A percentile compares a stretch with the other conserved stretches of the same genome.
Evolutionary conservation across 2,797 vertebrate genomes (phyloP).

Genomic region (Melopsittacus undulatus): DNA sequence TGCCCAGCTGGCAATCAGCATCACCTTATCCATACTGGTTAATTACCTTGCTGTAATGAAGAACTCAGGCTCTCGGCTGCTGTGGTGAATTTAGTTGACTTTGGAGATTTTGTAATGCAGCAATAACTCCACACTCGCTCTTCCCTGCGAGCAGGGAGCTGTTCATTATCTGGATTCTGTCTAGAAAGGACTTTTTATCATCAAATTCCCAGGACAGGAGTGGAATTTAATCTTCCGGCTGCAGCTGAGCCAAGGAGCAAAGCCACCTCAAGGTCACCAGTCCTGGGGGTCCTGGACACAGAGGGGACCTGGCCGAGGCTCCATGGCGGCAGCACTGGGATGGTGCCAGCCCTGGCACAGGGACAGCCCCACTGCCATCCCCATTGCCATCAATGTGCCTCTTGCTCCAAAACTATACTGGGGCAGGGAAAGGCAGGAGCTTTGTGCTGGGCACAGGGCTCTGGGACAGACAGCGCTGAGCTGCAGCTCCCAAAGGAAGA

Average conservation of each 20-base stretch:
- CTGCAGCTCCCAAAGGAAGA: not conserved
- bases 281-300: not conserved
- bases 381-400: accelerated
- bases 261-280: slow-evolving; percentile 56
- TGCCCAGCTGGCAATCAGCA: slow-evolving; percentile 50
- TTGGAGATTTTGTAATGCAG: slow-evolving; percentile 65
- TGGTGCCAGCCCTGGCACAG: not conserved
- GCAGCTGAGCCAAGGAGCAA: slow-evolving; percentile 57
- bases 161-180: slow-evolving; percentile 65
- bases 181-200: slow-evolving; percentile 69
- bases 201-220: slow-evolving; percentile 62
- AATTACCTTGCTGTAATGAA: slow-evolving; percentile 27
- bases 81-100: slow-evolving; percentile 47
- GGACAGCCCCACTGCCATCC: not conserved
- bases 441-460: accelerated
- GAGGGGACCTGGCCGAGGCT: accelerated
- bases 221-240: slow-evolving; percentile 61
- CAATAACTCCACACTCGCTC: slow-evolving; percentile 54
- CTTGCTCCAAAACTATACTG: accelerated
- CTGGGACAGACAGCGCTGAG: accelerated
- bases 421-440: accelerated
- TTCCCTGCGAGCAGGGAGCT: slow-evolving; percentile 48
- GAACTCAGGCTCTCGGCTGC: slow-evolving; percentile 20
- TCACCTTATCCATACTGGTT: not conserved
- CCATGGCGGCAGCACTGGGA: accelerated